These are phyloP conservation scores for Seriola dumerili DNA, from an alignment of 2,113 vertebrate species.

Conservation along the genomic window DNA sequence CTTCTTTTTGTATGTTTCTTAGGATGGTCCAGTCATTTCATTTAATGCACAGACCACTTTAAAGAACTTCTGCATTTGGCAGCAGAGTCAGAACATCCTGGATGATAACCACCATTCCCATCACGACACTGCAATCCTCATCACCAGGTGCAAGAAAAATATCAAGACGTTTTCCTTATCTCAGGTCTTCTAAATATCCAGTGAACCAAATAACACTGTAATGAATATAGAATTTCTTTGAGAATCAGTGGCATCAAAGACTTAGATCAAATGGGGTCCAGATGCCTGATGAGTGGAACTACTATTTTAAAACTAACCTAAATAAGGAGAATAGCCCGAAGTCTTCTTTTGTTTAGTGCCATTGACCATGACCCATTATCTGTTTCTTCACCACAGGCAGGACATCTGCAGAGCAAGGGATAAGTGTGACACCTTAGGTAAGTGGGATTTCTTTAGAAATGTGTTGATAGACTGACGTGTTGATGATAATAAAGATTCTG, in stretches of 20 bases:
- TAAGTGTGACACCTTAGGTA: slow-evolving; percentile 99
- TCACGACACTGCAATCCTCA: slow-evolving; percentile 96
- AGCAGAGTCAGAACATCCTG: slow-evolving; percentile 91
- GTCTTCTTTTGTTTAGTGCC: background rate
- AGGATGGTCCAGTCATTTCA: slow-evolving; percentile 96
- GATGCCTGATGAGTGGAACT: slow-evolving; percentile 15
- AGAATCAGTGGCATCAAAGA: slow-evolving; percentile 16
- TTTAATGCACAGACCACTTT: slow-evolving; percentile 97
- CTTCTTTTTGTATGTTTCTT: slow-evolving; percentile 32
- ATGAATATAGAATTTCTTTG: background rate
- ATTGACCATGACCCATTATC: slow-evolving; percentile 28
- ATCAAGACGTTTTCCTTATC: background rate
- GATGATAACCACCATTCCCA: slow-evolving; percentile 92
- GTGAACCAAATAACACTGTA: background rate
- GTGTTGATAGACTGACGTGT: background rate
- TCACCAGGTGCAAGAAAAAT: slow-evolving; percentile 90
- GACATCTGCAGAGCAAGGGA: slow-evolving; percentile 98
- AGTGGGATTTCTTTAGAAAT: slow-evolving; percentile 56
- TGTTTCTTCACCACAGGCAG: slow-evolving; percentile 88
- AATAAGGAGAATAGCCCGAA: background rate
- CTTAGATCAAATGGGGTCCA: slow-evolving; percentile 11
- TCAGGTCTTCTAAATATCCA: background rate
- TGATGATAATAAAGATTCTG: background rate
- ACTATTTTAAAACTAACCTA: background rate
- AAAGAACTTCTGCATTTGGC: slow-evolving; percentile 99